phyloP scores from a whole-genome alignment of 2,888 invertebrate genomes.

The Mesopsocus fuscifrons region DNA sequence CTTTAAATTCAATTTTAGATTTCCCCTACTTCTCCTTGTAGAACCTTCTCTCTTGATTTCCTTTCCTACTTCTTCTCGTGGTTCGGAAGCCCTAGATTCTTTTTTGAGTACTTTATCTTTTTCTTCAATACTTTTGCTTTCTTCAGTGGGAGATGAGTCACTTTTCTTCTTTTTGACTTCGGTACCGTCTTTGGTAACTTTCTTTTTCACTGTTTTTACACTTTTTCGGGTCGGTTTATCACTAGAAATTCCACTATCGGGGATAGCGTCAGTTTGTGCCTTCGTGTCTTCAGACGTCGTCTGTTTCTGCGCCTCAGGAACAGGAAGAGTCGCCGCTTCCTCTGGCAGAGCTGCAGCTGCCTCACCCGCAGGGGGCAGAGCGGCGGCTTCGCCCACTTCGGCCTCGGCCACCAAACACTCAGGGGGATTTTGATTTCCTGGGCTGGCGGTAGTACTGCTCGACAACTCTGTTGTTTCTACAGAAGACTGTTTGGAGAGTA shows the following conservation, averaged over 20 bases:
- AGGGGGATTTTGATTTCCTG: constrained; percentile 10
- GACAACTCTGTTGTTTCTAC: neutral
- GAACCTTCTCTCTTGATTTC: constrained; percentile 12
- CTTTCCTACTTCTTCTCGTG: constrained; percentile 15
- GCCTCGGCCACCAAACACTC: constrained; percentile 11
- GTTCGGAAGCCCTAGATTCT: constrained; percentile 16
- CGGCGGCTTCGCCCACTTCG: constrained; percentile 25
- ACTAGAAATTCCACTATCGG: constrained; percentile 12
- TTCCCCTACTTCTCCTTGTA: constrained; percentile 3
- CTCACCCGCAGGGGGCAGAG: constrained; percentile 19
- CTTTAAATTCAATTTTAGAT: constrained; percentile 9
- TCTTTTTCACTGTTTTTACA: constrained; percentile 11
- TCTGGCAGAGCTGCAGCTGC: constrained; percentile 12
- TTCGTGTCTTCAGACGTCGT: constrained; percentile 14
- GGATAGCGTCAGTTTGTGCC: constrained; percentile 16
- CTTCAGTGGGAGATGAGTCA: neutral
- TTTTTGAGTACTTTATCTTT: constrained; percentile 11
- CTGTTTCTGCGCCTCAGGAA: constrained; percentile 9
- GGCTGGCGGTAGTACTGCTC: constrained; percentile 4
- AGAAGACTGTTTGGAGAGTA: neutral
- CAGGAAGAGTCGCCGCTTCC: constrained; percentile 10
- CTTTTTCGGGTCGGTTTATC: constrained; percentile 13
- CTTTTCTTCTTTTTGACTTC: constrained; percentile 14
- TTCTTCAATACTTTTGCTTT: constrained; percentile 3
- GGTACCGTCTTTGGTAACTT: constrained; percentile 11